A percentile compares a stretch with the other conserved stretches of the same genome.
Evolutionary conservation across 2,113 vertebrate genomes (phyloP).

Genomic region (Pipra filicauda): DNA sequence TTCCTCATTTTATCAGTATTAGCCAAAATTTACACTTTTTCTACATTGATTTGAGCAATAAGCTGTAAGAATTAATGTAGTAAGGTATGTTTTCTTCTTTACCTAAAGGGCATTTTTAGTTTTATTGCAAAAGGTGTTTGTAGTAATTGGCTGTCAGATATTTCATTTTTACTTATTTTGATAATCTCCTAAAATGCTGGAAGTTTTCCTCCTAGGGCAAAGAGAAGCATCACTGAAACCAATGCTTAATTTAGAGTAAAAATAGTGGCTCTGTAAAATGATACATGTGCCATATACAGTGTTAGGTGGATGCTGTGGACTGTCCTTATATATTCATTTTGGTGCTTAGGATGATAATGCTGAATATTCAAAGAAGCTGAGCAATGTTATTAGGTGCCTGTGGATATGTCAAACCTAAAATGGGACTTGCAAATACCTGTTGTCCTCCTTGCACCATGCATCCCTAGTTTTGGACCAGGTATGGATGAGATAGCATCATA

Average conservation of each 20-base stretch:
- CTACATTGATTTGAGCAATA: not conserved
- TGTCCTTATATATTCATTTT: not conserved
- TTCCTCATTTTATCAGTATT: not conserved
- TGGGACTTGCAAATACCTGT: not conserved
- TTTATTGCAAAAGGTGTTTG: not conserved
- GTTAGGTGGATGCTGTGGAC: not conserved
- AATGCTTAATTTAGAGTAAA: not conserved
- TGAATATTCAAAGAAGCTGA: not conserved
- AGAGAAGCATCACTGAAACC: not conserved
- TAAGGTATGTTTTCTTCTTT: not conserved
- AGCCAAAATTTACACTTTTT: not conserved
- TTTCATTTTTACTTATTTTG: not conserved
- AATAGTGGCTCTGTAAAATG: not conserved
- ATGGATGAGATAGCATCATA: not conserved
- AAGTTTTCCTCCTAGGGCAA: not conserved
- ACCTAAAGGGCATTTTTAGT: not conserved
- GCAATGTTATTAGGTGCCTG: not conserved
- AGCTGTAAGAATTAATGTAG: not conserved
- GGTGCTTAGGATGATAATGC: not conserved
- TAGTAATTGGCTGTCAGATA: slow-evolving; percentile 17
- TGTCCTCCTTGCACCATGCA: not conserved
- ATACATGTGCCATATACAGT: not conserved
- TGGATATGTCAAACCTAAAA: not conserved
- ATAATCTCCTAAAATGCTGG: not conserved
- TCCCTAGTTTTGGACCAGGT: not conserved